A percentile compares a stretch with the other conserved stretches of the same genome.
phyloP scores from a whole-genome alignment of 2,888 invertebrate genomes.

The Homarus gammarus region DNA sequence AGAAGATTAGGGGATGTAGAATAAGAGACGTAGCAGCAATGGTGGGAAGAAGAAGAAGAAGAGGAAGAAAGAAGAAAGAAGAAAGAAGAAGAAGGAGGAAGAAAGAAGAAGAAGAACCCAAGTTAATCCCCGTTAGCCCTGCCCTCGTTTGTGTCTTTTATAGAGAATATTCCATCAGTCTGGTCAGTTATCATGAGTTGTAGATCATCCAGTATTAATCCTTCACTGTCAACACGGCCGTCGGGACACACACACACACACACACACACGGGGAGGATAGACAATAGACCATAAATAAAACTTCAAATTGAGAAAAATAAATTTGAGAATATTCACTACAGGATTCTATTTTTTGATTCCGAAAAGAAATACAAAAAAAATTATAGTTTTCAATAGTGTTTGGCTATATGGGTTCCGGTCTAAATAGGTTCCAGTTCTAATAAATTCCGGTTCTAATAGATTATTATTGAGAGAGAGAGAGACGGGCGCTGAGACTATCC shows the following conservation, averaged over 20 bases:
- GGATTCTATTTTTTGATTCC: too few species aligned
- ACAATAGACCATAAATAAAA: too few species aligned
- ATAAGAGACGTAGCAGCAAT: not conserved
- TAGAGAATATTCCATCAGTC: not conserved
- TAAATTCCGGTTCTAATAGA: too few species aligned
- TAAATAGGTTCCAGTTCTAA: too few species aligned
- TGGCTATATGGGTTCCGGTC: too few species aligned
- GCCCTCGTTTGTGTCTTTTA: not conserved
- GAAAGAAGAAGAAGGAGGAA: constrained; percentile 3
- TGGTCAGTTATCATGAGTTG: not conserved
- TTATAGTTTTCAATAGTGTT: too few species aligned
- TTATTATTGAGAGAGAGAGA: too few species aligned
- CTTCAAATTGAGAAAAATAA: too few species aligned
- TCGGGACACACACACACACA: not conserved
- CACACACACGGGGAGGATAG: not conserved
- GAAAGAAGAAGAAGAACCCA: not conserved
- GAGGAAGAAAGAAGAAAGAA: not conserved
- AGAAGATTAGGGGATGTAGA: not conserved
- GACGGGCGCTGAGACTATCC: too few species aligned
- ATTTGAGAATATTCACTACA: too few species aligned
- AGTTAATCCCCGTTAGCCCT: not conserved
- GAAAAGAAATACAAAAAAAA: too few species aligned
- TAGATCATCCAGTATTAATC: not conserved
- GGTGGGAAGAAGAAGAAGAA: not conserved
- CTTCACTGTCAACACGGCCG: not conserved